Evolutionary conservation across 2,113 vertebrate species (phyloP), one percentile per base, ranked within the genome.

Genomic region (Martes martes): DNA sequence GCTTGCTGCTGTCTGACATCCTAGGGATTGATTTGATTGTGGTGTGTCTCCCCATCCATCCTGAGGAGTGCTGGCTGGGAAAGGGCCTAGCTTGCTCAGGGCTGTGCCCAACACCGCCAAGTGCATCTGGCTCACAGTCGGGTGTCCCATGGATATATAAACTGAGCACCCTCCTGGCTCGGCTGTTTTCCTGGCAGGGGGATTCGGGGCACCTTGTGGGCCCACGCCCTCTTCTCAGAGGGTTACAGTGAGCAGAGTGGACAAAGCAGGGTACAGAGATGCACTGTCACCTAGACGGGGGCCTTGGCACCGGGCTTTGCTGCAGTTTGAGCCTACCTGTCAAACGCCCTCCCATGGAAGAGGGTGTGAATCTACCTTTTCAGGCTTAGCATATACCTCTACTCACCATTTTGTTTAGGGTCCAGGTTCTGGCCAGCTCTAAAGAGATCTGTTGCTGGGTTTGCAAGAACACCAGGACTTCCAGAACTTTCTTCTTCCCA

Each of bases 81-180:
- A 33, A 42, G 50, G 45, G n/a, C 45, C 50, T 11, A 50, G 57
- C 11, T 19, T 55, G 23, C 47, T 78, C 74, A 4, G 9, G 31
- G 57, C 39, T 19, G 45, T 11, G 4, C 61, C 69, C 52, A 50
- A 45, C 15, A 2, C 59, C 59, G 9, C 7, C 2, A 4, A 15
- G 45, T 5, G 14, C 3, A 1, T 21, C 83, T 67, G 36, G 57
- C 24, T 18, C 63, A 19, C n/a, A 15, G 42, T 13, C 0, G 0
- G 36, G 26, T 4, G 7, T 14, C 36, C 18, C 14, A 1, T 2
- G n/a, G 33, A 15, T 33, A 8, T 94, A 36, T 8, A 50, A 42
- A 18, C 19, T 7, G 39, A 71, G 21, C 1, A 6, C 11, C 31
- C 4, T 69, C 73, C 42, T 5, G 11, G 39, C 65, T 1, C 33